These are phyloP conservation scores for Brachionus calyciflorus DNA, from an alignment of 1,140 invertebrate species.

Conservation along the genomic window DNA sequence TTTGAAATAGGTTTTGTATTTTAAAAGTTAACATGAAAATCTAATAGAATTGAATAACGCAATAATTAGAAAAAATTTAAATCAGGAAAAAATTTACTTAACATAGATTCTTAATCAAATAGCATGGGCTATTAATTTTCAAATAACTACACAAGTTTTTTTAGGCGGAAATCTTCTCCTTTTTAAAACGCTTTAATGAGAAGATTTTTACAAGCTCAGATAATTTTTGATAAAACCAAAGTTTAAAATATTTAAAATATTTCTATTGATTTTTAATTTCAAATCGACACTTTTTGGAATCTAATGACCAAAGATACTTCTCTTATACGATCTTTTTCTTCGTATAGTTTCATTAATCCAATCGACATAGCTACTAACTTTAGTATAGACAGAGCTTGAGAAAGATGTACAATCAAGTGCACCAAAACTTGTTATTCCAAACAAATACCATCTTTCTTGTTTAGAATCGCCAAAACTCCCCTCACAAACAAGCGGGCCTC, in stretches of 20 bases:
- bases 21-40: no score
- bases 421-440: conserved; percentile 43
- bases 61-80: no score
- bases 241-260: not conserved
- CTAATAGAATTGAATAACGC: no score
- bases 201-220: not conserved
- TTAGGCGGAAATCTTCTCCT: no score
- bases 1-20: no score
- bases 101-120: no score
- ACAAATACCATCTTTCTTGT: conserved; percentile 30
- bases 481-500: conserved; percentile 34
- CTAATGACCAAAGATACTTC: no score
- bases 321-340: not conserved
- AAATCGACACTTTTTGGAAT: not conserved
- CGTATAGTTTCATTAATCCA: conserved; percentile 31
- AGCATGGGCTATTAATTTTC: no score
- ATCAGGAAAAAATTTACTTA: no score
- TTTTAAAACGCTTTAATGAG: not conserved
- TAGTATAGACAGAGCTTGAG: conserved; percentile 35
- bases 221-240: not conserved
- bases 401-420: conserved; percentile 40
- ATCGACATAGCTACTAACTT: conserved; percentile 38
- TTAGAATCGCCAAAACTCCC: conserved; percentile 17
- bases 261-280: not conserved
- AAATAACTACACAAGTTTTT: no score